Base-by-base conservation (phyloP, 2,888 invertebrate species). In the Cryptocephalus primarius region DNA sequence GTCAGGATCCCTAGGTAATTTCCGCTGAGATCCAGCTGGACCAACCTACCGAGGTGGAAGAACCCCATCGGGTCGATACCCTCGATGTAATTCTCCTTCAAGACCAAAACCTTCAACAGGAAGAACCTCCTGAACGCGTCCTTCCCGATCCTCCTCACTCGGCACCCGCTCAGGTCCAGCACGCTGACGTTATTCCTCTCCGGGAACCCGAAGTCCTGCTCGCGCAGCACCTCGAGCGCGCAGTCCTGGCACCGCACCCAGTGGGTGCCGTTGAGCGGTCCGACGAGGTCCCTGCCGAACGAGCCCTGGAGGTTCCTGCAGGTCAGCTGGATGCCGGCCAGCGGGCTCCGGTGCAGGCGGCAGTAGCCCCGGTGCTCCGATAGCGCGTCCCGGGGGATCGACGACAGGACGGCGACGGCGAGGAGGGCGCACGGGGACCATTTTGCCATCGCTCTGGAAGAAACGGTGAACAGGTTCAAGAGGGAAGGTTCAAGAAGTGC, bases 51-150 rank as follows among this genome's bases (percentile, higher is more conserved):
- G 1, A 72, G 60, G 3, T 62, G 64, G 9, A 55, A 47, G n/a
- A 74, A 68, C n/a, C 68, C 63, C 40, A 60, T 63, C 1, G 58
- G 51, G 46, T 71, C 67, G 12, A 74, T 58, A 11, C 58, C 56
- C 3, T 61, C 60, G 33, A 74, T 64, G 6, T 54, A 48, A 49
- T 74, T 74, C 34, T 59, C 55, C 4, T 58, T 60, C 9, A 73
- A 53, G 45, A 65, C 64, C 33, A 74, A 51, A 9, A 59, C 54
- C 51, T 64, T 67, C 34, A 73, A 51, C 44, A 67, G 41, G 32
- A 60, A 60, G 45, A 67, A 61, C 43, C 58, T 63, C 10, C 45
- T 51, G 50, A 69, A 68, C 3, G 68, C 61, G 32, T 55, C 55
- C 36, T 60, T 61, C 43, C 60, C 57, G 40, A 70, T 48, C 10